Conservation (phyloP, 2,888 invertebrate genomes). For the Hecatera dysodea region DNA sequence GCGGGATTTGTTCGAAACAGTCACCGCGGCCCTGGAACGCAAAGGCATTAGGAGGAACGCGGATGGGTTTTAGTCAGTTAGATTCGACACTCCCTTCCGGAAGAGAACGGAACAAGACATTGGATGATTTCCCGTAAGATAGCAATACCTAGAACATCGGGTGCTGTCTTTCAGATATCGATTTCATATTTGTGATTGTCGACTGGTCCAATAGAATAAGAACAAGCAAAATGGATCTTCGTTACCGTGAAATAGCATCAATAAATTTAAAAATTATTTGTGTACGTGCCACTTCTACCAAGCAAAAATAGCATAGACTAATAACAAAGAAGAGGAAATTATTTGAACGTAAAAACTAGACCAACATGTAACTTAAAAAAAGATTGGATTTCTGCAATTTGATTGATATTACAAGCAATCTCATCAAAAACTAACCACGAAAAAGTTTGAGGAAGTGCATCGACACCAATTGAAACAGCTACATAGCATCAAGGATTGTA, state of each 20-base stretch:
- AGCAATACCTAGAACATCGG: background rate
- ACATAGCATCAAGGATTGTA: slow-evolving; percentile 32
- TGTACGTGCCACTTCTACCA: too few species aligned
- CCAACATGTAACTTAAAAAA: background rate
- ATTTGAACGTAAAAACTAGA: background rate
- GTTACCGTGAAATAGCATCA: background rate
- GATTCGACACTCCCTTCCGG: too few species aligned
- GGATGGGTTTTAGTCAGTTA: too few species aligned
- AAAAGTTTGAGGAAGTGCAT: slow-evolving; percentile 52
- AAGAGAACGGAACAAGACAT: too few species aligned
- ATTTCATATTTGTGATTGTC: background rate
- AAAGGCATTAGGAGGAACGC: too few species aligned
- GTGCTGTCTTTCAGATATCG: background rate
- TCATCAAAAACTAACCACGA: slow-evolving; percentile 15
- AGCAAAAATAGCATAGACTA: background rate
- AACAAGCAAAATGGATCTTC: background rate
- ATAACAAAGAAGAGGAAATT: background rate
- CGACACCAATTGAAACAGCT: slow-evolving; percentile 14
- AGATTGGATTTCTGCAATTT: slow-evolving; percentile 23
- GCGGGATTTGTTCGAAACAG: too few species aligned
- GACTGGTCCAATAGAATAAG: background rate
- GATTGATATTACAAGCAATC: slow-evolving; percentile 13
- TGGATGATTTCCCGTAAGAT: too few species aligned
- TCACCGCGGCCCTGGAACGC: too few species aligned
- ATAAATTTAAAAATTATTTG: background rate